Evolutionary conservation across 92 coral and sea anemone species (phyloP).

Genomic region (Anthopleura xanthogrammica): DNA sequence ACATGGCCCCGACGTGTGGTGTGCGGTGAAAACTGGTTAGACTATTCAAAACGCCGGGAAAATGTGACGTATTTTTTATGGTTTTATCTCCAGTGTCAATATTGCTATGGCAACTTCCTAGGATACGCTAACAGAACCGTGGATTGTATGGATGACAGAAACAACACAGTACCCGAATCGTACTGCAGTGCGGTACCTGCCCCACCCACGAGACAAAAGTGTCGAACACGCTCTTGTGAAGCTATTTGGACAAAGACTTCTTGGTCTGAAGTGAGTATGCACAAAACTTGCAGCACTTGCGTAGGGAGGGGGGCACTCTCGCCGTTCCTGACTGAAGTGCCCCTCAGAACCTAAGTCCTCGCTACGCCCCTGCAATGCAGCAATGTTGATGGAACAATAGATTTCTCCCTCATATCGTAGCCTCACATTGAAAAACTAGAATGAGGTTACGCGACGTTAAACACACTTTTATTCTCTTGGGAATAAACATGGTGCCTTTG

Average conservation of each 20-base stretch:
- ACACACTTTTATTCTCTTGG: no score
- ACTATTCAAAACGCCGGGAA: background rate
- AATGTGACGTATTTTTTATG: background rate
- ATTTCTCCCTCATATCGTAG: no score
- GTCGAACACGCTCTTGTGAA: slow-evolving; percentile 57
- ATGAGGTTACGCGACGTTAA: no score
- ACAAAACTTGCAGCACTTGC: background rate
- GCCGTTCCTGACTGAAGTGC: no score
- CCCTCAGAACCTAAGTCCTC: no score
- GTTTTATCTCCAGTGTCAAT: slow-evolving; percentile 48
- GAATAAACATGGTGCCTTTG: no score
- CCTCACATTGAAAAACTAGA: no score
- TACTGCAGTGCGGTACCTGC: slow-evolving; percentile 43
- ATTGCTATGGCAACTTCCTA: slow-evolving; percentile 55
- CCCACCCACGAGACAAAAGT: slow-evolving; percentile 50
- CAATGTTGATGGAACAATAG: no score
- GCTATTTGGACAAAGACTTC: slow-evolving; percentile 73
- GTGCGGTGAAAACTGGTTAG: no score
- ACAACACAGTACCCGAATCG: slow-evolving; percentile 40
- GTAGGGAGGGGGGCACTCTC: no score
- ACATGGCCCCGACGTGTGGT: background rate
- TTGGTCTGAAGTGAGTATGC: slow-evolving; percentile 77
- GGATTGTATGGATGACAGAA: slow-evolving; percentile 58
- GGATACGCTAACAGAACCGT: slow-evolving; percentile 63
- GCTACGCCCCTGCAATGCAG: no score